Evolutionary conservation across 2,888 invertebrate genomes (phyloP), one percentile per base, ranked within the genome.

Genomic region (Hololepta plana): DNA sequence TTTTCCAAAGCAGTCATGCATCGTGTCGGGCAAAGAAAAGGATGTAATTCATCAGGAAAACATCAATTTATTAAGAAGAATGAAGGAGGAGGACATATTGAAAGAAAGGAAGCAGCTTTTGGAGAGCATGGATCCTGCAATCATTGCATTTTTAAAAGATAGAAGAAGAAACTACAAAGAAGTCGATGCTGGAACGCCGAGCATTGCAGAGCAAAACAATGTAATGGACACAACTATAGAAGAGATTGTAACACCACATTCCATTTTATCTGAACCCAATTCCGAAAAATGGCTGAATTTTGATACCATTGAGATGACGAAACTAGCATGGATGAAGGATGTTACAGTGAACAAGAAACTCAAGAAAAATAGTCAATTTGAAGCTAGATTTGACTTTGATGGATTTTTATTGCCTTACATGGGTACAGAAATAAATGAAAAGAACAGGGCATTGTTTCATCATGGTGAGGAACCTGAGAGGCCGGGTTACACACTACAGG

Each of bases 401-500:
- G 85, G 84, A 3, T 66, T 74, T 39, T 53, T 87, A 1, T 47
- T 84, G 27, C 80, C 84, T 1, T 84, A 72, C 39, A 60, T 67
- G 22, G 69, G 72, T 53, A 33, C 56, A 55, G 34, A 66, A 60
- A 66, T 71, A 40, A 55, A 65, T 12, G 62, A 64, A 30, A 60
- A 60, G 24, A 64, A 66, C 34, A 49, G 67, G 13, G 74, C 71
- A 20, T 60, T 95, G 9, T 88, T 87, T 52, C 82, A 93, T 51
- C 95, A 95, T 53, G 91, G 91, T 0, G 80, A 85, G 36, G 93
- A 95, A 49, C 79, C 88, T 4, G 77, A 75, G 33, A 62, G 87
- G 32, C 82, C 93, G 2, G 93, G 93, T 1, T 95, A 93, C 51
- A 74, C 87, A 0, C 50, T 95, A 7, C 79, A 80, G 37, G 95